Evolutionary conservation across 2,888 invertebrate genomes (phyloP).

Genomic region (Pristionchus entomophagus): DNA sequence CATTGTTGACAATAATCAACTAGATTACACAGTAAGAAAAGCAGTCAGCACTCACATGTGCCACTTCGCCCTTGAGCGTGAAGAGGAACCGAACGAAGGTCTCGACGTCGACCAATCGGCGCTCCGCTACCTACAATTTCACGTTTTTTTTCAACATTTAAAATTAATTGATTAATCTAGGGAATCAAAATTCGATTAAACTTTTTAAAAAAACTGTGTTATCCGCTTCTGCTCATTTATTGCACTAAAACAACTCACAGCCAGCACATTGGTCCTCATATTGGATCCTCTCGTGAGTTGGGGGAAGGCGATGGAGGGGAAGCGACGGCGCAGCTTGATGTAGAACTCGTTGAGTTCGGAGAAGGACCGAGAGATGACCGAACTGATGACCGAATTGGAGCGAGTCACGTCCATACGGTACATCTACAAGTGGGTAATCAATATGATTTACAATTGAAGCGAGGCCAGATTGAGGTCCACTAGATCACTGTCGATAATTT

Average conservation of each 20-base stretch:
- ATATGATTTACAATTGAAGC: neutral
- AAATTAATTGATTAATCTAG: too few species aligned
- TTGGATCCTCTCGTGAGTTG: conserved; percentile 53
- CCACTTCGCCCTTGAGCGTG: conserved; percentile 90
- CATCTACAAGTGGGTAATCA: conserved; percentile 60
- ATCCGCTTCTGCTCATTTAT: neutral
- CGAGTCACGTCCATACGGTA: conserved; percentile 69
- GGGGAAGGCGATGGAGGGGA: conserved; percentile 53
- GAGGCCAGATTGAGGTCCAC: too few species aligned
- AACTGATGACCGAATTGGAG: conserved; percentile 77
- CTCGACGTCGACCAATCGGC: conserved; percentile 90
- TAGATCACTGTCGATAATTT: too few species aligned
- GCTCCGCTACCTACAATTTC: conserved; percentile 82
- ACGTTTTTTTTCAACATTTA: too few species aligned
- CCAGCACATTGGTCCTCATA: conserved; percentile 90
- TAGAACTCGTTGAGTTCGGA: conserved; percentile 97
- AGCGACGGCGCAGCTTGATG: conserved; percentile 88
- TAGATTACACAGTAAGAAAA: neutral
- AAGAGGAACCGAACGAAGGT: conserved; percentile 90
- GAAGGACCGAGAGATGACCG: conserved; percentile 92
- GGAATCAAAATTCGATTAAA: too few species aligned
- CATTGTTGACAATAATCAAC: too few species aligned
- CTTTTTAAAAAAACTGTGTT: neutral
- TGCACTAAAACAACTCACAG: conserved; percentile 80
- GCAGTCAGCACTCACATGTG: conserved; percentile 84